Evolutionary conservation across 2,113 vertebrate species (phyloP).

Genomic region (Rhynchopsitta pachyrhyncha): DNA sequence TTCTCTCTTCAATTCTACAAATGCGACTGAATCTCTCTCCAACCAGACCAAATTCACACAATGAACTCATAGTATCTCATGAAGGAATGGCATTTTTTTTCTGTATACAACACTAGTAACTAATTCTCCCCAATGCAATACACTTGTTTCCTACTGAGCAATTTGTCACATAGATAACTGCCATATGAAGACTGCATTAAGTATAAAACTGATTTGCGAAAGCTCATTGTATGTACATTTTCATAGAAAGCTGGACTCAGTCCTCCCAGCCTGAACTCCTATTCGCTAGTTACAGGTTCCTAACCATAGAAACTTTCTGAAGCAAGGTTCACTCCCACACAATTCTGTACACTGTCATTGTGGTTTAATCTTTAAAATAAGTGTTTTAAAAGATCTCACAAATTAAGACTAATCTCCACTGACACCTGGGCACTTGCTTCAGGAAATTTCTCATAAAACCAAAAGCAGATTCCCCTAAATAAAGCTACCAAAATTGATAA

Average conservation of each 20-base stretch:
- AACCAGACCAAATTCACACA: background rate
- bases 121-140: background rate
- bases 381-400: background rate
- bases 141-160: background rate
- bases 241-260: background rate
- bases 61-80: background rate
- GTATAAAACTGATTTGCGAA: background rate
- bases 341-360: background rate
- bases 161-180: background rate
- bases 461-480: background rate
- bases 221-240: background rate
- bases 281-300: background rate
- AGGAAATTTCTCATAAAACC: background rate
- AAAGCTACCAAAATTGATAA: background rate
- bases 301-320: background rate
- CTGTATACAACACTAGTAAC: background rate
- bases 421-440: background rate
- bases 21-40: background rate
- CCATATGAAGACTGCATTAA: background rate
- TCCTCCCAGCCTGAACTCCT: background rate
- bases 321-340: background rate
- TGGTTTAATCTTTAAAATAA: background rate
- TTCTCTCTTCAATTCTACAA: background rate
- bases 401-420: background rate
- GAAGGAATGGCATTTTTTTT: background rate